A percentile compares a stretch with the other conserved stretches of the same genome.
These are phyloP conservation scores for Antechinus stuartii DNA, from an alignment of 2,113 vertebrate genomes.

Conservation along the genomic window DNA sequence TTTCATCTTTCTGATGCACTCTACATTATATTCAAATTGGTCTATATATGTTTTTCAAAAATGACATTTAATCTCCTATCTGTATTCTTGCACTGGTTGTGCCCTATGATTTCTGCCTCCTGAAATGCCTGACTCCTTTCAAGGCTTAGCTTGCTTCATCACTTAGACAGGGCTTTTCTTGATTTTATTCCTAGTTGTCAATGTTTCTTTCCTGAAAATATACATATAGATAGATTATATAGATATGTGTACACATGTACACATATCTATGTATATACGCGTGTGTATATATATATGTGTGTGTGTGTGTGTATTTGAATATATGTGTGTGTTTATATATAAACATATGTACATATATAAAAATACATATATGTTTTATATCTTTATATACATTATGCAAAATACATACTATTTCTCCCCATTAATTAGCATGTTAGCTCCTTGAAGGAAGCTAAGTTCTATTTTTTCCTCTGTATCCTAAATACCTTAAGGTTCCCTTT, in stretches of 20 bases:
- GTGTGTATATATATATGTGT: no score
- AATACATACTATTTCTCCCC: not conserved
- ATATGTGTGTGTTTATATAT: no score
- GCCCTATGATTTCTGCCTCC: not conserved
- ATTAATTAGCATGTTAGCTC: not conserved
- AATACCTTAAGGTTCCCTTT: not conserved
- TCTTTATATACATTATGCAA: not conserved
- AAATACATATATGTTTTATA: not conserved
- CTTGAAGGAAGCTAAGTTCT: not conserved
- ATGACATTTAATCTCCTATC: not conserved
- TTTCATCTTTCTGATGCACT: not conserved
- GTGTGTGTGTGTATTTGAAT: no score
- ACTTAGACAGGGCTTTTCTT: not conserved
- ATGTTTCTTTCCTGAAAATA: not conserved
- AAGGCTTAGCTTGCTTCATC: not conserved
- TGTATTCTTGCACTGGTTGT: not conserved
- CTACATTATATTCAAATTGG: not conserved
- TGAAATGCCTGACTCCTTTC: not conserved
- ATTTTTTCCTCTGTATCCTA: not conserved
- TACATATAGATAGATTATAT: not conserved
- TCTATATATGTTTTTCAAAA: not conserved
- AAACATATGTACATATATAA: not conserved
- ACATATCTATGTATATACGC: no score
- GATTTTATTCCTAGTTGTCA: not conserved
- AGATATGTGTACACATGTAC: not conserved